Percentiles rank a stretch among this genome's conserved stretches.
Conservation (phyloP, 2,797 vertebrate genomes). For the Notamacropus eugenii region DNA sequence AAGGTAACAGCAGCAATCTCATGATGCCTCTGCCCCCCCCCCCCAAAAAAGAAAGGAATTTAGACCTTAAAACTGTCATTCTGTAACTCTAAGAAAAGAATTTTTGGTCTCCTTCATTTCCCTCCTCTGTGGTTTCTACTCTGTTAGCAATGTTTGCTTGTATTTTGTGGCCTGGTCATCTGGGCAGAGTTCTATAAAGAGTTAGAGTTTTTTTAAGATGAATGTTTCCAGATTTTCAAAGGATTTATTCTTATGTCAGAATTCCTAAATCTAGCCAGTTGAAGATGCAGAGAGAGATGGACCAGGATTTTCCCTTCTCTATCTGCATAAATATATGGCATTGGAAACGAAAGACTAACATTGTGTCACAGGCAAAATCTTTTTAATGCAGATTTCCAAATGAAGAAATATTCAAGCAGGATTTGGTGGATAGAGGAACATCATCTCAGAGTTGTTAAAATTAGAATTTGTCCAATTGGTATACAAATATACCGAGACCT, state of each 20-base stretch:
- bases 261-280: not conserved
- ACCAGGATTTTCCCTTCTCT: not conserved
- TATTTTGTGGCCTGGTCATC: not conserved
- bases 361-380: not conserved
- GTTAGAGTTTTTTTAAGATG: not conserved
- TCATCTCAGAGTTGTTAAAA: not conserved
- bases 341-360: not conserved
- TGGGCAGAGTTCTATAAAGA: not conserved
- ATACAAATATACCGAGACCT: not conserved
- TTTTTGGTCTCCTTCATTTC: not conserved
- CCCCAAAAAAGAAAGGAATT: not conserved
- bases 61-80: not conserved
- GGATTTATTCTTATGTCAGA: not conserved
- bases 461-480: not conserved
- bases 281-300: not conserved
- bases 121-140: not conserved
- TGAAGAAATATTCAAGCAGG: not conserved
- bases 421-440: not conserved
- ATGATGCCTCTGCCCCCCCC: not conserved
- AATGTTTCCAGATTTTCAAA: not conserved
- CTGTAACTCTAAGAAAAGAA: not conserved
- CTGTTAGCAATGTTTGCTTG: not conserved
- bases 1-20: not conserved
- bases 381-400: not conserved
- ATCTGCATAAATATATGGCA: not conserved